Evolutionary conservation across 2,113 vertebrate species (phyloP).

Genomic region (Dipodomys stephensi): DNA sequence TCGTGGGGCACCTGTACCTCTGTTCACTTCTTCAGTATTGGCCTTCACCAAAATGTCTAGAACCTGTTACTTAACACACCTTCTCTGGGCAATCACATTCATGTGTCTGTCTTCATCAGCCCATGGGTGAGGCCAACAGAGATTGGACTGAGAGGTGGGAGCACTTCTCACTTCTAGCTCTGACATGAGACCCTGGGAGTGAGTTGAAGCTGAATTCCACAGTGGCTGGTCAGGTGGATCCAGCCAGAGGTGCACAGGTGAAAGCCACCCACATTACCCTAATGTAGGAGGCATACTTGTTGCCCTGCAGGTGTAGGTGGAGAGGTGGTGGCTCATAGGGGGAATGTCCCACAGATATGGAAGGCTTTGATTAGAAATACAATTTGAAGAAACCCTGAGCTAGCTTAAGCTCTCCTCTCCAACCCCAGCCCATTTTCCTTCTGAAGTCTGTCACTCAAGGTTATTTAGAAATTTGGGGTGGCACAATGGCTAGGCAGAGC

Average conservation of each 20-base stretch:
- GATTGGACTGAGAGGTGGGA: background rate
- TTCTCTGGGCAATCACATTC: background rate
- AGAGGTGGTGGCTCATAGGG: fast-evolving
- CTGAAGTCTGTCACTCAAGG: background rate
- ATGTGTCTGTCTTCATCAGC: background rate
- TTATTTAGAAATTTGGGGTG: background rate
- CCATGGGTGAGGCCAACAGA: background rate
- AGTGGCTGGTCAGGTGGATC: background rate
- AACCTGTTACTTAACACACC: background rate
- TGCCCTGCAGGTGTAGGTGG: background rate
- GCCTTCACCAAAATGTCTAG: background rate
- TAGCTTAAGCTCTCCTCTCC: background rate
- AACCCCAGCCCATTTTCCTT: background rate
- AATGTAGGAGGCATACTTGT: background rate
- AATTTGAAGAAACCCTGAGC: background rate
- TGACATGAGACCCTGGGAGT: background rate
- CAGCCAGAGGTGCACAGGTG: background rate
- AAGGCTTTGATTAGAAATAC: background rate
- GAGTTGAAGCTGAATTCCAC: background rate
- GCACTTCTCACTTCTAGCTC: background rate
- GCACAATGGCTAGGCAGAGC: constrained; percentile 16
- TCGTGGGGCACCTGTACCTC: background rate
- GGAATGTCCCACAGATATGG: background rate
- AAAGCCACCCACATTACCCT: background rate
- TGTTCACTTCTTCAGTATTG: background rate